A percentile compares a stretch with the other conserved stretches of the same genome.
These are phyloP conservation scores for Allobates femoralis DNA, from an alignment of 2,797 vertebrate genomes.

Conservation along the genomic window DNA sequence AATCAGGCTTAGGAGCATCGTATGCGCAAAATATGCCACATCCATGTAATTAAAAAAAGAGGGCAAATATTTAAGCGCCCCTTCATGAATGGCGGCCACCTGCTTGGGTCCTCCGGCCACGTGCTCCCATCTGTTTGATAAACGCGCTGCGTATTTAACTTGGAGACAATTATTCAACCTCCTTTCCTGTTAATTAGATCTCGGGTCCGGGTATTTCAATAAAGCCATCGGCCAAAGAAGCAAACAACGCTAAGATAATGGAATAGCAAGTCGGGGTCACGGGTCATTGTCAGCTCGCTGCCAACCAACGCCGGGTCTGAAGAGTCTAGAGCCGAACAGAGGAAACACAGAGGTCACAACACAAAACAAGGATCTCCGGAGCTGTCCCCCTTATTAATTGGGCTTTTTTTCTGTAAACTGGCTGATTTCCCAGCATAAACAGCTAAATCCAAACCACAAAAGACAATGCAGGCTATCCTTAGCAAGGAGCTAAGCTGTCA, in stretches of 20 bases:
- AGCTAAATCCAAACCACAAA: conserved; percentile 26
- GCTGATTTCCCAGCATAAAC: conserved; percentile 54
- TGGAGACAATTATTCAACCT: conserved; percentile 66
- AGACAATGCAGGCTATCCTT: conserved; percentile 17
- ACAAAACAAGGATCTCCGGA: conserved; percentile 50
- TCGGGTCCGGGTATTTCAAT: conserved; percentile 39
- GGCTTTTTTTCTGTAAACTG: conserved; percentile 46
- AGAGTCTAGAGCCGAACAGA: conserved; percentile 38
- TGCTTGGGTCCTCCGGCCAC: conserved; percentile 66
- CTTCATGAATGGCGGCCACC: conserved; percentile 62
- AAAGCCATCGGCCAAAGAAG: conserved; percentile 61
- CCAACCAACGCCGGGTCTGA: not conserved
- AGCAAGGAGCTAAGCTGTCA: conserved; percentile 7
- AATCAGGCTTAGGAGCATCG: conserved; percentile 67
- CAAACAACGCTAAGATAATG: conserved; percentile 66
- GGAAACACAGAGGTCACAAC: conserved; percentile 47
- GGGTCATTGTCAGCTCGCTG: conserved; percentile 64
- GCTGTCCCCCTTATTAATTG: conserved; percentile 41
- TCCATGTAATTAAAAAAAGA: conserved; percentile 41
- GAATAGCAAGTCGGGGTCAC: conserved; percentile 61
- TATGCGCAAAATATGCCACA: conserved; percentile 66
- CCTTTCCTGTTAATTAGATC: conserved; percentile 67
- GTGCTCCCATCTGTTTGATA: conserved; percentile 70
- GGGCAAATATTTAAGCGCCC: conserved; percentile 66
- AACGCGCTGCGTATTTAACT: conserved; percentile 65